Conservation (phyloP, 2,113 vertebrate species). For the Phasianus colchicus region DNA sequence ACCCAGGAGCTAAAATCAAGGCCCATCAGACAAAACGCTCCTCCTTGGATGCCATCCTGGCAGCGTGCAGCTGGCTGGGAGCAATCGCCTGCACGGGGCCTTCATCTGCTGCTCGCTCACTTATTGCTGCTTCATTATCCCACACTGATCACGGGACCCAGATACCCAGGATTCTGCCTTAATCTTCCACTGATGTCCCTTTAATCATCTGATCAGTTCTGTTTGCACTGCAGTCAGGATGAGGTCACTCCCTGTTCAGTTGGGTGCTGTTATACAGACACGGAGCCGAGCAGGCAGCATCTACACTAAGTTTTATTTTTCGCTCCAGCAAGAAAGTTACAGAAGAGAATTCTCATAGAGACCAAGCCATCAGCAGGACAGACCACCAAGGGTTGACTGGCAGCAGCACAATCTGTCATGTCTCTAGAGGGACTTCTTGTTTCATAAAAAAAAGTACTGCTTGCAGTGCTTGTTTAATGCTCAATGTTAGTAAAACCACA, state of each 20-base stretch:
- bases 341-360: not conserved
- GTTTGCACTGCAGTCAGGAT: not conserved
- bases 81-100: not conserved
- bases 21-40: not conserved
- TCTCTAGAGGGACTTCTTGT: not conserved
- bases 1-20: not conserved
- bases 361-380: not conserved
- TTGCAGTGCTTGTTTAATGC: not conserved
- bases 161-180: constrained; percentile 54
- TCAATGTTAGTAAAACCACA: not conserved
- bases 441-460: not conserved
- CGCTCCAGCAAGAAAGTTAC: not conserved
- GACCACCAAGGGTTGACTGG: not conserved
- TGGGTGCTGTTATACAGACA: not conserved
- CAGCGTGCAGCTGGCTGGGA: not conserved
- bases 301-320: not conserved
- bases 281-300: not conserved
- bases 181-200: constrained; percentile 38
- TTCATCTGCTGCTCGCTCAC: constrained; percentile 34
- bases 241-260: not conserved
- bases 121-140: constrained; percentile 49
- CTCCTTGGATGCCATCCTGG: not conserved
- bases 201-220: constrained; percentile 55
- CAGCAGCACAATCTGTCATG: not conserved
- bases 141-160: constrained; percentile 6